Conservation (phyloP, 2,888 invertebrate genomes). For the Lasioglossum calceatum region DNA sequence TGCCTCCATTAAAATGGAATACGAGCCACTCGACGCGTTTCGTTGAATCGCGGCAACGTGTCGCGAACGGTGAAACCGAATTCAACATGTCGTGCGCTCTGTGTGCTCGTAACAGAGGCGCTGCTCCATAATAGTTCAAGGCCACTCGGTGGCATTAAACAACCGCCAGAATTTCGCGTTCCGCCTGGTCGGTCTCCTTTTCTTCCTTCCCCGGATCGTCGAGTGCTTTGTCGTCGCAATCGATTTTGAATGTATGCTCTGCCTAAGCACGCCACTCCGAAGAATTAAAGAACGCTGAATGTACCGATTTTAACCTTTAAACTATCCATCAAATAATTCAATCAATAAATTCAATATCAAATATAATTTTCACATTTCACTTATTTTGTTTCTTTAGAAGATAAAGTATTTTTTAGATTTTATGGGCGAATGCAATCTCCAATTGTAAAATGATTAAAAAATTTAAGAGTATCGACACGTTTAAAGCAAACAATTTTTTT, state of each 20-base stretch:
- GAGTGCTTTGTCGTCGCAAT: background rate
- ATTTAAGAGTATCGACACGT: too few species aligned
- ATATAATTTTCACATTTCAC: too few species aligned
- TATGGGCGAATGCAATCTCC: background rate
- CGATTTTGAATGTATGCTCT: background rate
- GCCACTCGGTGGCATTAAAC: background rate
- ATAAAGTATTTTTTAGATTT: too few species aligned
- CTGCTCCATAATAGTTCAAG: background rate
- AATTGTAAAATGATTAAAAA: too few species aligned
- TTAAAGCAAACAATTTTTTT: too few species aligned
- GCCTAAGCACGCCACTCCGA: background rate
- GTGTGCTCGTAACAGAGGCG: background rate
- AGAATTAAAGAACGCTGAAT: background rate
- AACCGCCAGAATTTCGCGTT: background rate
- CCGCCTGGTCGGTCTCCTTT: background rate
- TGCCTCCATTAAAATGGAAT: conserved; percentile 54
- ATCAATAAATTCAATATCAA: too few species aligned
- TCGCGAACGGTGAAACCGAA: background rate
- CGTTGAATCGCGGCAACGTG: conserved; percentile 31
- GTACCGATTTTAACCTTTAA: too few species aligned
- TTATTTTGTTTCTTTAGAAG: too few species aligned
- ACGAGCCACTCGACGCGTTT: conserved; percentile 46
- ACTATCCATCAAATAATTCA: too few species aligned
- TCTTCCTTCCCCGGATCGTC: too few species aligned
- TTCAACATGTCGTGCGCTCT: background rate